These are phyloP conservation scores for Cricetomys ansorgei DNA, from an alignment of 2,113 vertebrate species.

Conservation along the genomic window DNA sequence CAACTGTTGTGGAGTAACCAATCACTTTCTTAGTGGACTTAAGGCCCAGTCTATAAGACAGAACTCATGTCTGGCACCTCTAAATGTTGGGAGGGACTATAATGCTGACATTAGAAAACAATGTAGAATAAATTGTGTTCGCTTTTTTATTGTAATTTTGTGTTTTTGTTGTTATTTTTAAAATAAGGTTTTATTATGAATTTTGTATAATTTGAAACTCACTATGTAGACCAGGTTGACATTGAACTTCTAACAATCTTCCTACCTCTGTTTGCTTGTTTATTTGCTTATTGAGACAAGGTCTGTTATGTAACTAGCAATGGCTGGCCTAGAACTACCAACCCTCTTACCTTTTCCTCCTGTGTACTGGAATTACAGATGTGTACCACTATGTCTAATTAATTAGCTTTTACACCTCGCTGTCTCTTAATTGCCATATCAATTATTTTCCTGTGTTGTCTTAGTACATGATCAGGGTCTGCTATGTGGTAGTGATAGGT, in stretches of 20 bases:
- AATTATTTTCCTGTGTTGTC: not conserved
- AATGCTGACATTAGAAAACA: not conserved
- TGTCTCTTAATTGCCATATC: not conserved
- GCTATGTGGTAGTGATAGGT: not conserved
- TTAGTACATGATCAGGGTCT: not conserved
- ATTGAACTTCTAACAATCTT: not conserved
- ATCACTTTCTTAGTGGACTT: not conserved
- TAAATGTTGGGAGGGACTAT: not conserved
- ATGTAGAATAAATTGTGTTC: not conserved
- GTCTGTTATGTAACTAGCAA: not conserved
- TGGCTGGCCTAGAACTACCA: not conserved
- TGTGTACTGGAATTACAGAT: not conserved
- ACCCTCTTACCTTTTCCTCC: not conserved
- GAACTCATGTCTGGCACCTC: not conserved
- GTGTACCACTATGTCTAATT: not conserved
- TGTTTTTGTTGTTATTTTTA: not conserved
- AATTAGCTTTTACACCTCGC: not conserved
- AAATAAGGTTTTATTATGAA: not conserved
- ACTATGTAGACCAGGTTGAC: not conserved
- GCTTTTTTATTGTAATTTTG: not conserved
- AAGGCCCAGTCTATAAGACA: not conserved
- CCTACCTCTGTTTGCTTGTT: not conserved
- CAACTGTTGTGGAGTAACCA: not conserved
- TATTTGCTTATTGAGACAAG: not conserved
- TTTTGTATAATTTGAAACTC: not conserved